Base-by-base conservation (phyloP, 2,113 vertebrate species). In the Syngnathoides biaculeatus region DNA sequence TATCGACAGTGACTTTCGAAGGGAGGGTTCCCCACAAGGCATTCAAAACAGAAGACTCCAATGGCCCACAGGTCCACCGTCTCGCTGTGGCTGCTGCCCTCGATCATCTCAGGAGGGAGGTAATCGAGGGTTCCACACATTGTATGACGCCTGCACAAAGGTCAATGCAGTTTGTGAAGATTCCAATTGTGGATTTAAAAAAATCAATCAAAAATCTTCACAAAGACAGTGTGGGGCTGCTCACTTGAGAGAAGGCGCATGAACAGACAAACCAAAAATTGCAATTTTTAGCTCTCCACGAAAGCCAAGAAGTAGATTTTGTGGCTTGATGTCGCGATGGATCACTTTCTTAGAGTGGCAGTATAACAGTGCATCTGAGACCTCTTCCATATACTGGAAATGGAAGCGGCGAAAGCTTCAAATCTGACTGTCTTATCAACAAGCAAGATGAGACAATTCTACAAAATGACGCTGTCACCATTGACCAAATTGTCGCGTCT, bases 101-200 rank as follows among this genome's bases (percentile, higher is more conserved):
- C 95, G 0, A 97, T 88, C 95, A 97, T 97, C 87, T 97, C 95
- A 0, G 95, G 95, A 2, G 95, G 95, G 48, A 97, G 89, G 65
- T 96, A 97, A 73, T 97, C 95, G 89, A 97, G 84, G 0, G 95
- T 97, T 0, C 95, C 95, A 0, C 95, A 97, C 94, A 97, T 94
- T 0, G 95, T 97, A 38, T 93, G 93, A 19, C 95, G 92, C 81
- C 95, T 97, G 78, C 2, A 48, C 39, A 57, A 10, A 26, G 26
- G 12, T 13, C 19, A 4, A n/a, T n/a, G n/a, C n/a, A n/a, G n/a
- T n/a, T n/a, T n/a, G n/a, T n/a, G n/a, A n/a, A 22, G 30, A 52
- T 50, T 20, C 13, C 13, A 27, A 17, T 27, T 4, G 14, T 19
- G 20, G 15, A 10, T 38, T 59, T 17, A 35, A 17, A 59, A 39